These are phyloP conservation scores for Furcula furcula DNA, from an alignment of 2,888 invertebrate genomes.

Conservation along the genomic window DNA sequence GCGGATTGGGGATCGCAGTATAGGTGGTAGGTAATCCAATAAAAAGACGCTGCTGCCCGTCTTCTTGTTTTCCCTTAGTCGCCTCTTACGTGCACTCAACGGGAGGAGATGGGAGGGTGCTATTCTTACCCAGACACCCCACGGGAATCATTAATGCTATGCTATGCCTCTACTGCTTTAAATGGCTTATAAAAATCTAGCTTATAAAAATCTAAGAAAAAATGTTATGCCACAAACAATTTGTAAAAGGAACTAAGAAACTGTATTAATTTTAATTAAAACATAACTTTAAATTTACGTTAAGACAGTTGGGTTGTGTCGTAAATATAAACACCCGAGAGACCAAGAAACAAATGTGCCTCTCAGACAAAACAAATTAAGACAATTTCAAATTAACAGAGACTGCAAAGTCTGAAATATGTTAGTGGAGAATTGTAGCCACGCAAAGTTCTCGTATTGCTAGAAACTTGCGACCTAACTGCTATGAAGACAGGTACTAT, in stretches of 20 bases:
- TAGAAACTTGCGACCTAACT: slow-evolving; percentile 46
- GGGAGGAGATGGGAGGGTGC: no score
- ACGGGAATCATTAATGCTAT: no score
- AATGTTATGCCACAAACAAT: neutral
- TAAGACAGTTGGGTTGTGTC: slow-evolving; percentile 25
- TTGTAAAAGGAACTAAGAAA: slow-evolving; percentile 1
- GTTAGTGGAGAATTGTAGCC: slow-evolving; percentile 40
- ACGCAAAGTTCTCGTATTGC: slow-evolving; percentile 48
- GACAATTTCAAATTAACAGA: slow-evolving; percentile 74
- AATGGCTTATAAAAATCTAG: no score
- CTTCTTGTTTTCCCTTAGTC: no score
- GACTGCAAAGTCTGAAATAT: slow-evolving; percentile 67
- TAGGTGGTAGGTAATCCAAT: no score
- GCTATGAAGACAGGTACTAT: slow-evolving; percentile 27
- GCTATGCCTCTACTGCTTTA: no score
- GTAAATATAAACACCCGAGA: slow-evolving; percentile 46
- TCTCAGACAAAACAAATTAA: slow-evolving; percentile 69
- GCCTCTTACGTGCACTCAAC: no score
- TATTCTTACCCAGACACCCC: no score
- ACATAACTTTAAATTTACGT: slow-evolving; percentile 25
- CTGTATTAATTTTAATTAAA: slow-evolving; percentile 38
- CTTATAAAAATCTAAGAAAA: no score
- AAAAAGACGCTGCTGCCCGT: no score
- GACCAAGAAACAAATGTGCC: slow-evolving; percentile 61
- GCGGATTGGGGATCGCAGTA: no score